These are phyloP conservation scores for Trichogramma pretiosum DNA, from an alignment of 1,140 invertebrate species.

Conservation along the genomic window DNA sequence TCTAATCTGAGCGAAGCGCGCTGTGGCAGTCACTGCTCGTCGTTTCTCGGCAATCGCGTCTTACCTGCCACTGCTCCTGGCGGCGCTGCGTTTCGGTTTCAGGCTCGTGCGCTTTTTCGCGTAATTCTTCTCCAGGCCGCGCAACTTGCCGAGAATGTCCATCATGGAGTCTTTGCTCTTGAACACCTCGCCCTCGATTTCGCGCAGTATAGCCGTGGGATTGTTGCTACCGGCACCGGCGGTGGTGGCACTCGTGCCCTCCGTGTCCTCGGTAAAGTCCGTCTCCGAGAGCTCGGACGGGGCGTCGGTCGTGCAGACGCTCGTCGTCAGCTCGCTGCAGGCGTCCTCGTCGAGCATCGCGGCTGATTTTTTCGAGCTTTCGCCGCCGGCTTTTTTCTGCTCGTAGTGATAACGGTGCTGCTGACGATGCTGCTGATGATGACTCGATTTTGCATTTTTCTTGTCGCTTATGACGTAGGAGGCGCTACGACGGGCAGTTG, in stretches of 20 bases:
- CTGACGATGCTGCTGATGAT: background rate
- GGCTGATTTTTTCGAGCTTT: too few relatives aligned
- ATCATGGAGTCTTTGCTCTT: too few relatives aligned
- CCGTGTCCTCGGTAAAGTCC: background rate
- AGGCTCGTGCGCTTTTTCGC: too few relatives aligned
- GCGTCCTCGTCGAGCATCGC: too few relatives aligned
- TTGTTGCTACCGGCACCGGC: background rate
- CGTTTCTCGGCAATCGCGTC: constrained; percentile 16
- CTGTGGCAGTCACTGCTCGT: constrained; percentile 25
- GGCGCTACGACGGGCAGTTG: background rate
- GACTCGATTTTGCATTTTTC: background rate
- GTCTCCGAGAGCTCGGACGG: too few relatives aligned
- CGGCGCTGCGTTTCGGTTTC: background rate
- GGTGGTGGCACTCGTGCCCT: too few relatives aligned
- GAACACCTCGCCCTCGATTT: background rate
- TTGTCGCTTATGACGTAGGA: constrained; percentile 9
- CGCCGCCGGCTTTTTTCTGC: too few relatives aligned
- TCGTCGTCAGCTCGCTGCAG: background rate
- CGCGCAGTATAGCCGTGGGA: background rate
- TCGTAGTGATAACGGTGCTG: too few relatives aligned
- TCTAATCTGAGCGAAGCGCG: constrained; percentile 23
- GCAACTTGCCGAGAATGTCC: too few relatives aligned
- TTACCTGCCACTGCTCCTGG: background rate
- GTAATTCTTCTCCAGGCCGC: too few relatives aligned
- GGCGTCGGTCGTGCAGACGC: too few relatives aligned